A percentile compares a stretch with the other conserved stretches of the same genome.
These are phyloP conservation scores for Pharmacophagus antenor DNA, from an alignment of 2,888 invertebrate genomes.

Conservation along the genomic window DNA sequence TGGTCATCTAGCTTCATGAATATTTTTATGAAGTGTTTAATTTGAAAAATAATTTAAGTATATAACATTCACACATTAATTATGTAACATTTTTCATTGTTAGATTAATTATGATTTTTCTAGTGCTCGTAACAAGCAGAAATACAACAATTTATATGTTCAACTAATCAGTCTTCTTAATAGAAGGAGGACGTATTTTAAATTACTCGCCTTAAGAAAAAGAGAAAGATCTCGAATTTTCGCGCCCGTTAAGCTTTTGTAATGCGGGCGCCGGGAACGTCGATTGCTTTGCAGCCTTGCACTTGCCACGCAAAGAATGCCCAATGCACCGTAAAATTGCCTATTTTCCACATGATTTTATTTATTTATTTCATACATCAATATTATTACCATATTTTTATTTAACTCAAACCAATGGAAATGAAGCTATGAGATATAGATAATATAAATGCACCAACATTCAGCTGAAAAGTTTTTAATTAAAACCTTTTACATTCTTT, in stretches of 20 bases:
- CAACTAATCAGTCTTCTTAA: neutral
- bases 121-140: no score
- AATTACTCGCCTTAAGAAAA: neutral
- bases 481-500: slow-evolving; percentile 39
- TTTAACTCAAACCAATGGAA: slow-evolving; percentile 32
- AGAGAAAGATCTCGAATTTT: slow-evolving; percentile 48
- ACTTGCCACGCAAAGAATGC: slow-evolving; percentile 65
- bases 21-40: no score
- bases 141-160: no score
- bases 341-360: slow-evolving; percentile 80
- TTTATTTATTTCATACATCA: slow-evolving; percentile 77
- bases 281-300: slow-evolving; percentile 50
- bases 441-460: neutral
- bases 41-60: no score
- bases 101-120: no score
- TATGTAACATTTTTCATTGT: no score
- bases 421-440: neutral
- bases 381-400: slow-evolving; percentile 67
- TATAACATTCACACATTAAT: no score
- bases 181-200: neutral
- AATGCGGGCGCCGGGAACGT: slow-evolving; percentile 51
- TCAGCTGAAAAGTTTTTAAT: slow-evolving; percentile 7
- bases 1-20: no score
- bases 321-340: slow-evolving; percentile 80
- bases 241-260: slow-evolving; percentile 65